These are phyloP conservation scores for Eudyptes chrysolophus DNA, from an alignment of 2,113 vertebrate species.

Conservation along the genomic window DNA sequence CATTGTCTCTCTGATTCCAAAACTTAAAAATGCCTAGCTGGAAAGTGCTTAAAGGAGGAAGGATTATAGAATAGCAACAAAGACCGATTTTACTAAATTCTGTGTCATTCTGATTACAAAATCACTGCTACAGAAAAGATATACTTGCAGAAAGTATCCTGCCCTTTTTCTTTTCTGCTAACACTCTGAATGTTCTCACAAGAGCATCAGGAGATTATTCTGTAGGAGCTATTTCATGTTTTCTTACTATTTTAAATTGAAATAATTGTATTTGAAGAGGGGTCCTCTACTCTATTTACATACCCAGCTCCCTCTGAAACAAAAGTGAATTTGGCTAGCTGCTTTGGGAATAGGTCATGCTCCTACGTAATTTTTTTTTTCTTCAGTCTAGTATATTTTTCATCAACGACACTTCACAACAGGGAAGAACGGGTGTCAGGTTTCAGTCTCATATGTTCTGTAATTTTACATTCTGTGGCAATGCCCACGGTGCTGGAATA, in stretches of 20 bases:
- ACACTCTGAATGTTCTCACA: neutral
- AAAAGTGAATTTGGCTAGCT: slow-evolving; percentile 35
- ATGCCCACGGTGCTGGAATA: slow-evolving; percentile 72
- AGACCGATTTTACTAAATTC: neutral
- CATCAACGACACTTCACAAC: slow-evolving; percentile 71
- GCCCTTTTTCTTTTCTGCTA: neutral
- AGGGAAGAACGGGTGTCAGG: slow-evolving; percentile 77
- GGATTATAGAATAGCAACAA: neutral
- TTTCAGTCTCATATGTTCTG: slow-evolving; percentile 79
- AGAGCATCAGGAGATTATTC: slow-evolving; percentile 33
- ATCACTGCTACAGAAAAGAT: neutral
- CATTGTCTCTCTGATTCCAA: neutral
- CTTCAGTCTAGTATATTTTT: slow-evolving; percentile 65
- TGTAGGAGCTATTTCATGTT: neutral
- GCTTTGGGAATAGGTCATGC: slow-evolving; percentile 52
- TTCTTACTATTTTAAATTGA: neutral
- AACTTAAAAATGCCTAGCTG: neutral
- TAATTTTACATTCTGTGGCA: slow-evolving; percentile 77
- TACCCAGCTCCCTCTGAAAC: neutral
- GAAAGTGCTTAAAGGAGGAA: neutral
- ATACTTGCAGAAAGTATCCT: neutral
- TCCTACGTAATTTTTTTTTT: slow-evolving; percentile 38
- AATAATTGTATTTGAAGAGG: slow-evolving; percentile 9
- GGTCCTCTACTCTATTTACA: neutral
- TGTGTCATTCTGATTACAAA: neutral